Conservation (phyloP, 2,797 vertebrate genomes). For the Limosa lapponica region DNA sequence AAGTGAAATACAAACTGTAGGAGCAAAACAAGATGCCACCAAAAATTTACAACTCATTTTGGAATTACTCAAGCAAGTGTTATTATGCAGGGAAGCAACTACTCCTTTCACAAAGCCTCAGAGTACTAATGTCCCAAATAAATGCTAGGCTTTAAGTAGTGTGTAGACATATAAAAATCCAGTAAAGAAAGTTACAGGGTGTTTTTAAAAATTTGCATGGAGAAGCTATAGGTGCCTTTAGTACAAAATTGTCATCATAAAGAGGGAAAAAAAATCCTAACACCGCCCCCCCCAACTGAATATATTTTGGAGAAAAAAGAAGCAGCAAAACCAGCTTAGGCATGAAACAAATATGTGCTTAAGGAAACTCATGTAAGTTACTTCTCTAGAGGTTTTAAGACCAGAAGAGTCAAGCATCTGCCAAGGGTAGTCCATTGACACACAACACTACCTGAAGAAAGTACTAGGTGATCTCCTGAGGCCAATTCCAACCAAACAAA, state of each 20-base stretch:
- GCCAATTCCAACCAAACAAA: background rate
- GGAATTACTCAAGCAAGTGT: background rate
- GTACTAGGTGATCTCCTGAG: background rate
- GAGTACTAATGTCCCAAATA: background rate
- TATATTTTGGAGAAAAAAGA: background rate
- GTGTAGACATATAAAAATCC: background rate
- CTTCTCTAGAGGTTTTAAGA: background rate
- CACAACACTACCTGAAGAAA: background rate
- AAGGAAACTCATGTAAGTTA: background rate
- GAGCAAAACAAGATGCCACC: background rate
- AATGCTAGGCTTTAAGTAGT: background rate
- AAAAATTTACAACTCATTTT: background rate
- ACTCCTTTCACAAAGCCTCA: background rate
- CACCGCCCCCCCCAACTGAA: background rate
- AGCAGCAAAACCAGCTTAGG: background rate
- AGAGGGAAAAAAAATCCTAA: background rate
- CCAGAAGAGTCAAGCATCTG: background rate
- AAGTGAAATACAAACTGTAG: background rate
- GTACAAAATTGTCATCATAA: background rate
- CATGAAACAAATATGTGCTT: background rate
- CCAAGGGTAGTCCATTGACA: background rate
- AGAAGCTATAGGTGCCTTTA: background rate
- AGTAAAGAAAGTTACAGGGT: background rate
- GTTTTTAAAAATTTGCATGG: background rate
- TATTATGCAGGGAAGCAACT: background rate